These are phyloP conservation scores for Poeciliopsis prolifica DNA, from an alignment of 2,113 vertebrate species.

Conservation along the genomic window DNA sequence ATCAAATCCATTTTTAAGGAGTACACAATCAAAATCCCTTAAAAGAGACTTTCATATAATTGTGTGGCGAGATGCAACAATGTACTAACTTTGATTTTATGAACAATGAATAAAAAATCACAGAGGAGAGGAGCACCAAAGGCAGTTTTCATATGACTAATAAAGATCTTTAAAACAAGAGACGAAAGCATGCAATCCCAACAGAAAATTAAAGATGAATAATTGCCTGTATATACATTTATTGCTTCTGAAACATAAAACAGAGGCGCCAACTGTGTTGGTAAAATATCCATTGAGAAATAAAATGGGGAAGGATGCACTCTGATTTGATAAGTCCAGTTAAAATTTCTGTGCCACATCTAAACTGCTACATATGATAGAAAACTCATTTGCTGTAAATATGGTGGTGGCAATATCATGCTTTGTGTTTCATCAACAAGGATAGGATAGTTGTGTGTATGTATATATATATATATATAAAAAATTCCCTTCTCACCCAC, in stretches of 20 bases:
- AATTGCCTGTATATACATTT: slow-evolving; percentile 12
- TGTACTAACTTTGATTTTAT: background rate
- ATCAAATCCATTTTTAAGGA: background rate
- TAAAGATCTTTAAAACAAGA: background rate
- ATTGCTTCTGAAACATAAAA: slow-evolving; percentile 7
- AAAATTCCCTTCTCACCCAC: too few relatives aligned
- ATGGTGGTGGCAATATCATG: too few relatives aligned
- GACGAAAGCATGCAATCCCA: background rate
- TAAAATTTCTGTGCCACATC: too few relatives aligned
- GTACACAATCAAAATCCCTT: background rate
- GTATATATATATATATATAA: too few relatives aligned
- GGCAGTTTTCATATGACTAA: background rate
- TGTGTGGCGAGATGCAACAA: background rate
- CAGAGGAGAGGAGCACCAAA: background rate
- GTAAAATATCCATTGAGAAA: slow-evolving; percentile 28
- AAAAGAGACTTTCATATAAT: background rate
- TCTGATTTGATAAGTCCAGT: too few relatives aligned
- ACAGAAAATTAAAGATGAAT: slow-evolving; percentile 16
- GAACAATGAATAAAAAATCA: background rate
- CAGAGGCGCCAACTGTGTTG: background rate
- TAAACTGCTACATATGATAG: too few relatives aligned
- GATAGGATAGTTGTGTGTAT: too few relatives aligned
- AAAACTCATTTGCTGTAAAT: too few relatives aligned
- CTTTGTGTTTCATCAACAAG: too few relatives aligned
- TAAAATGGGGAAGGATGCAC: background rate